These are phyloP conservation scores for Meandrina meandrites DNA, from an alignment of 92 coral and sea anemone genomes.

Conservation along the genomic window DNA sequence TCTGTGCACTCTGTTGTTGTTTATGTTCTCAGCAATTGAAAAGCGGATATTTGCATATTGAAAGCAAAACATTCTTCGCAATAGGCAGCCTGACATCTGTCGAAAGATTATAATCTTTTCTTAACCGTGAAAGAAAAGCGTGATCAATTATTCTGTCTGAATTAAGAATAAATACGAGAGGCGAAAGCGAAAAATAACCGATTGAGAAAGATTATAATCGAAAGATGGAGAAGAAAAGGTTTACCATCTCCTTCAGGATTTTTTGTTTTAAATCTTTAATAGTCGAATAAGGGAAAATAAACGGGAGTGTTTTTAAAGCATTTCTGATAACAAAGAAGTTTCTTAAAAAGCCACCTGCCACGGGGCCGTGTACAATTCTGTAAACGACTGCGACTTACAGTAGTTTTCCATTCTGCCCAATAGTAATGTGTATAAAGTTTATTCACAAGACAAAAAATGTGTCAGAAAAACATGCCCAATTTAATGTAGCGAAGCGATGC, in stretches of 20 bases:
- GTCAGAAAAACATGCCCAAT: background rate
- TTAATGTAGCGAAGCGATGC: background rate
- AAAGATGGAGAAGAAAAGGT: background rate
- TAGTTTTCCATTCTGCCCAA: background rate
- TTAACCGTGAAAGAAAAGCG: constrained; percentile 20
- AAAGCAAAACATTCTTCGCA: constrained; percentile 24
- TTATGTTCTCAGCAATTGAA: constrained; percentile 6
- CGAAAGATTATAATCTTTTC: constrained; percentile 35
- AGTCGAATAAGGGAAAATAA: background rate
- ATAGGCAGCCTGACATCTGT: constrained; percentile 49
- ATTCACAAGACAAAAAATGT: background rate
- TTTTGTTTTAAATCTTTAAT: background rate
- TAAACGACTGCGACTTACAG: no score
- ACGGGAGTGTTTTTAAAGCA: background rate
- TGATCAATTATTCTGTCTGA: background rate
- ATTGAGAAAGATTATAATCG: background rate
- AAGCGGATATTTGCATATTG: constrained; percentile 40
- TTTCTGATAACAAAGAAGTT: background rate
- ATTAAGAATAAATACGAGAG: background rate
- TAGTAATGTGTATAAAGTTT: background rate
- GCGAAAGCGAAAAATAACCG: background rate
- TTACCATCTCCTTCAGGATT: background rate
- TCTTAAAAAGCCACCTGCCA: background rate
- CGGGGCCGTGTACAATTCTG: background rate
- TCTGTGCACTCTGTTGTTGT: background rate